Conservation (phyloP, 2,888 invertebrate species). For the Cheilosia grossa region DNA sequence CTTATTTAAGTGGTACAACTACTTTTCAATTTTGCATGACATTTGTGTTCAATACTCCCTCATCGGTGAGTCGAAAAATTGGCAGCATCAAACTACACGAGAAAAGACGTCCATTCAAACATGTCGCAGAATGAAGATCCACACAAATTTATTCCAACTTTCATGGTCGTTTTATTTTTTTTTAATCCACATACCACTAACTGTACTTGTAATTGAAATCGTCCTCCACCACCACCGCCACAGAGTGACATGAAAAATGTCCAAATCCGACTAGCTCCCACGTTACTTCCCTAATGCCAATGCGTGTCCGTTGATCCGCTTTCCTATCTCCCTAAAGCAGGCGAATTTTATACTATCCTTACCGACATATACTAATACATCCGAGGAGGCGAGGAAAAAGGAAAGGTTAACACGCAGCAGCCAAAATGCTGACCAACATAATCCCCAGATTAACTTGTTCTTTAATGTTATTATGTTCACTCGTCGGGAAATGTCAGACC, state of each 20-base stretch:
- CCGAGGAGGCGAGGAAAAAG: background rate
- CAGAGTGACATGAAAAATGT: slow-evolving; percentile 21
- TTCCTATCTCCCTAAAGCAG: slow-evolving; percentile 35
- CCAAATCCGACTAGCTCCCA: slow-evolving; percentile 5
- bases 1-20: too few relatives aligned
- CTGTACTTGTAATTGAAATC: slow-evolving; percentile 46
- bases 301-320: slow-evolving; percentile 33
- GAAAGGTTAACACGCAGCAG: slow-evolving; percentile 45
- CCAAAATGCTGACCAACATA: slow-evolving; percentile 60
- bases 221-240: background rate
- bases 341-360: background rate
- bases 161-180: background rate
- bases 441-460: slow-evolving; percentile 66
- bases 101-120: too few relatives aligned
- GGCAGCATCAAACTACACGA: too few relatives aligned
- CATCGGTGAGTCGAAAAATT: too few relatives aligned
- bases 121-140: too few relatives aligned
- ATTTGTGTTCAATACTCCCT: too few relatives aligned
- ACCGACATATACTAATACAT: too few relatives aligned
- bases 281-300: slow-evolving; percentile 21
- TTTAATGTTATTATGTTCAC: slow-evolving; percentile 54
- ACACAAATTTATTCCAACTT: background rate
- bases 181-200: background rate
- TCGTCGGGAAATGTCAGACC: slow-evolving; percentile 39
- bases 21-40: too few relatives aligned